Base-by-base conservation (phyloP, 2,888 invertebrate genomes). In the Julus scandinavius region DNA sequence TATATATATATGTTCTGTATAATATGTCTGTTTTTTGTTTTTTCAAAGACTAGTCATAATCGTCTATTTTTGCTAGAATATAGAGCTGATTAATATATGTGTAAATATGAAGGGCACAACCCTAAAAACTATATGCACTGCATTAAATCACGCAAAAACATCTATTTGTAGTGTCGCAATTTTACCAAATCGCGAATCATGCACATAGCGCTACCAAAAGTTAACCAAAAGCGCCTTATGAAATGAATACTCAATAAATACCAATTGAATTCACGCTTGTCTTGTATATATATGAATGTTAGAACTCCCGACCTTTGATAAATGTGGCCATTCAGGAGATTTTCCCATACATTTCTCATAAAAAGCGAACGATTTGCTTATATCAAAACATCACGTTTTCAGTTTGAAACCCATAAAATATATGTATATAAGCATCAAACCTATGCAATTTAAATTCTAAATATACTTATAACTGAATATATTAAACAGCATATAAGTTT, bases 81-180 rank as follows among this genome's bases (percentile, higher is more conserved):
- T 80, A 80, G 80, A 80, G 15, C 38, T 80, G 63, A 38, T 80
- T 80, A 80, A 80, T 80, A 80, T 80, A 80, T 80, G 80, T 80
- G 80, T 80, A 80, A 80, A 80, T 80, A 80, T 38, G 38, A 6
- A 38, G 80, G 38, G 80, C 29, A 15, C 29, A 80, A 38, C 38
- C 80, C 80, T 13, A 11, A 38, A 80, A 38, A 29, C 29, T 40
- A 80, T 38, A 72, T 13, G 38, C 80, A 38, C 80, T 80, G 80
- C 2, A 80, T 80, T 80, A 13, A 2, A 38, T 38, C 80, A 38
- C 20, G 20, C 63, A 20, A 63, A 29, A 20, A 63, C 6, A 72
- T 3, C 13, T 13, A 80, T 80, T 72, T 72, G 13, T 20, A 20
- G 72, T 29, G 72, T 72, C 29, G 6, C 7, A 72, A 11, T 11